Conservation (phyloP, 92 coral and sea anemone species). For the Galaxea fascicularis region DNA sequence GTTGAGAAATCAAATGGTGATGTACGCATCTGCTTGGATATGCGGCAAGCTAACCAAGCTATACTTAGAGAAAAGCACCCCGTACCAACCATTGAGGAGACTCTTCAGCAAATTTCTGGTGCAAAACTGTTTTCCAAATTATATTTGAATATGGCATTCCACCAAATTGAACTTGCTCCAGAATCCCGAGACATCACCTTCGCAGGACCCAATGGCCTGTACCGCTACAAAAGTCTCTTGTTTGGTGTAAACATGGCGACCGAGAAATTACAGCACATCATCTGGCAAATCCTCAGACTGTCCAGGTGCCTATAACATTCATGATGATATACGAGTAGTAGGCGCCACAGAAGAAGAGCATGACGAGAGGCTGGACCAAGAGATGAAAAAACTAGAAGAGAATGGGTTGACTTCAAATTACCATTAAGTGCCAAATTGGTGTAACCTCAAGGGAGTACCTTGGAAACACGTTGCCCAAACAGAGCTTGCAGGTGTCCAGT, state of each 20-base stretch:
- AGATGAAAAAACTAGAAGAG: constrained; percentile 59
- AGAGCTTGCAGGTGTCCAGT: constrained; percentile 60
- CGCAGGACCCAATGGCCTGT: constrained; percentile 70
- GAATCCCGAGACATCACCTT: constrained; percentile 79
- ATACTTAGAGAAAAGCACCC: constrained; percentile 70
- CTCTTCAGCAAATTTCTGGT: constrained; percentile 70
- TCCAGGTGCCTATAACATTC: constrained; percentile 68
- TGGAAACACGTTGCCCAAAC: constrained; percentile 54
- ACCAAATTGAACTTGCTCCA: constrained; percentile 69
- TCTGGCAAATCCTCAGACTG: constrained; percentile 73
- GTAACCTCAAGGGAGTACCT: constrained; percentile 67
- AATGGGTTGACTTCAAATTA: constrained; percentile 71
- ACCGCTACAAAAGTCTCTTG: constrained; percentile 47
- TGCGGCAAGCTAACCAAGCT: constrained; percentile 78
- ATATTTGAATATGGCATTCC: constrained; percentile 73
- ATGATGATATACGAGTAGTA: constrained; percentile 61
- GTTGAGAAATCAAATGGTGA: constrained; percentile 70
- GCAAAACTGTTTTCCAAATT: constrained; percentile 73
- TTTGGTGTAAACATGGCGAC: no score
- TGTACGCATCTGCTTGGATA: constrained; percentile 70
- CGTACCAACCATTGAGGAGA: constrained; percentile 73
- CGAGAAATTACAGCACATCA: constrained; percentile 69
- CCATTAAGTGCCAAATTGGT: constrained; percentile 66
- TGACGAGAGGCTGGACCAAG: constrained; percentile 58
- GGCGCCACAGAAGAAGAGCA: constrained; percentile 53